Base-by-base conservation (phyloP, 2,888 invertebrate species). In the Trichopoda pennipes region DNA sequence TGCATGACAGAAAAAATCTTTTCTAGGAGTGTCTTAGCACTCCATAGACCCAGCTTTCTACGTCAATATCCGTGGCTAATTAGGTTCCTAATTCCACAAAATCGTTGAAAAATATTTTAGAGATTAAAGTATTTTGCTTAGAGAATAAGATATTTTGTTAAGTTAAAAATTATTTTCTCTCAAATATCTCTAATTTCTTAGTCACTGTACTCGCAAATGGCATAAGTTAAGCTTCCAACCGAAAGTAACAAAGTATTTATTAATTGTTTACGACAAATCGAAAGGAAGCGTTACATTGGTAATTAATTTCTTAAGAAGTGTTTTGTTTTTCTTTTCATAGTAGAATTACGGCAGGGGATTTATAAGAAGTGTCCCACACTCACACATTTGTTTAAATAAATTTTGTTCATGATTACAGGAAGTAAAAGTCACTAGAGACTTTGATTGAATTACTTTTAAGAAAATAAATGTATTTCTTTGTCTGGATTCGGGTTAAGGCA, bases 241-340 rank as follows among this genome's bases (percentile, higher is more conserved):
- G 9, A 53, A 58, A 61, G 23, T 17, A 68, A 68, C 79, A 79
- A 56, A 77, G 81, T 68, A 82, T 79, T 79, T 79, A 82, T 82
- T 82, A 82, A 82, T 82, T 82, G 82, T 75, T 82, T 79, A 79
- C 82, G 82, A 82, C 82, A 82, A 82, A 79, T 82, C 82, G 82
- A 79, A 82, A 61, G 82, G 82, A 82, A 82, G 82, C 82, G 82
- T 79, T 82, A 82, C 79, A 82, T 72, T 82, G 82, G 75, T 79
- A 82, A 82, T 82, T 82, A 79, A 82, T 82, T 82, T 82, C 79
- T 74, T 70, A 75, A 75, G 70, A 75, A 60, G 66, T 55, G 19
- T 21, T 58, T 72, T 49, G 17, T 32, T 58, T 51, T 53, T 47
- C 28, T 35, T 73, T 44, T 14, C 17, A 1, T 1, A n/a, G 14